Evolutionary conservation across 2,888 invertebrate species (phyloP).

Genomic region (Sinelater perroti): DNA sequence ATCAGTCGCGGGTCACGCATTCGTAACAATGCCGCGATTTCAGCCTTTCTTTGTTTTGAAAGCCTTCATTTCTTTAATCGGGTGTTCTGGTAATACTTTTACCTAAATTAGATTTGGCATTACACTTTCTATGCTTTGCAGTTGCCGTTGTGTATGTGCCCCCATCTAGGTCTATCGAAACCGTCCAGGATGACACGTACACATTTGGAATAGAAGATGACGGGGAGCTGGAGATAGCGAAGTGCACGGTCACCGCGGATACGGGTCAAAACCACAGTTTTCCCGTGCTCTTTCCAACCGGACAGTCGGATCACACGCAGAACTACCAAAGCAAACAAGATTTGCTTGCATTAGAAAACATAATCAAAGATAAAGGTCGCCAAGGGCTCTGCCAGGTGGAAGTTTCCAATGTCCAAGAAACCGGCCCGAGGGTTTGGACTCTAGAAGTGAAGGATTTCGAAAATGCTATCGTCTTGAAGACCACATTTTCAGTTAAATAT

Average conservation of each 20-base stretch:
- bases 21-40: no score
- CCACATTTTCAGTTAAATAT: neutral
- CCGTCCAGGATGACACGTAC: conserved; percentile 6
- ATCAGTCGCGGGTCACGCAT: no score
- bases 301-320: no score
- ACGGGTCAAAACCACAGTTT: neutral
- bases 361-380: neutral
- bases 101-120: no score
- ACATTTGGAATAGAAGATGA: conserved; percentile 17
- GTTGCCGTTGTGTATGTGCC: no score
- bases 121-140: no score
- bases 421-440: conserved; percentile 17
- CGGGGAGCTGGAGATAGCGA: neutral
- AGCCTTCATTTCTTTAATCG: no score
- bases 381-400: conserved; percentile 5
- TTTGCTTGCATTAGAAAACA: neutral
- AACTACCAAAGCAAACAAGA: no score
- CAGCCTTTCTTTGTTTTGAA: no score
- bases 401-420: conserved; percentile 6
- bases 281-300: no score
- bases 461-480: no score
- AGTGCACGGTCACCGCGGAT: conserved; percentile 8
- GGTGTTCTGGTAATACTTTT: no score
- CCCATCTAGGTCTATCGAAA: conserved; percentile 4
- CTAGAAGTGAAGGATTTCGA: neutral